phyloP scores from a whole-genome alignment of 2,113 vertebrate species.

The Phoxinus phoxinus region DNA sequence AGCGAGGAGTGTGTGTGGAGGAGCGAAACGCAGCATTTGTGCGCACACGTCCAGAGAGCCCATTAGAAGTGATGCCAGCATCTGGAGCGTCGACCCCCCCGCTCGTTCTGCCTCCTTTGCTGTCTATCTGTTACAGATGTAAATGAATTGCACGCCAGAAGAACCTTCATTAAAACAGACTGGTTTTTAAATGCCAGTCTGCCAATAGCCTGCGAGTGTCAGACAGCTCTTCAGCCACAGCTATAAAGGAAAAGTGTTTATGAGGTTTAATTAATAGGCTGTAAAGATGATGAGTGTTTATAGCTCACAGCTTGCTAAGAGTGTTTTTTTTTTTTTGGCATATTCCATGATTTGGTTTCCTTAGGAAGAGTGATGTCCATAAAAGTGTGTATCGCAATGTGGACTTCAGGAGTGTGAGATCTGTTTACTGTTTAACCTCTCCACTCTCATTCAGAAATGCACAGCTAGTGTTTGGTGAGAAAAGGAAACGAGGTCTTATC shows the following conservation, averaged over 20 bases:
- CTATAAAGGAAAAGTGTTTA: constrained; percentile 66
- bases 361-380: constrained; percentile 3
- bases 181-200: constrained; percentile 50
- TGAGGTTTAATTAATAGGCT: constrained; percentile 70
- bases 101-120: neutral
- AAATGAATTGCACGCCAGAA: constrained; percentile 59
- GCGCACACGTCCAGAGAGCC: constrained; percentile 6
- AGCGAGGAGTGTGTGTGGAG: constrained; percentile 5
- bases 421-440: constrained; percentile 32
- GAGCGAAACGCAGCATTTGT: neutral
- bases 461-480: constrained; percentile 39
- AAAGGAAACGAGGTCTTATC: constrained; percentile 35
- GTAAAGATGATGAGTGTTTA: constrained; percentile 70
- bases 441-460: constrained; percentile 37
- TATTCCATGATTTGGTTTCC: constrained; percentile 7
- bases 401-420: neutral
- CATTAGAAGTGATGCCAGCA: neutral
- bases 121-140: constrained; percentile 57
- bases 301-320: constrained; percentile 57
- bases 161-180: constrained; percentile 62
- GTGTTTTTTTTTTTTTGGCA: constrained; percentile 30
- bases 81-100: neutral
- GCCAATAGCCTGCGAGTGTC: constrained; percentile 57
- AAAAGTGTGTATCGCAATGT: neutral
- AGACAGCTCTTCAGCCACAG: constrained; percentile 59